Evolutionary conservation across 1,140 invertebrate genomes (phyloP).

Genomic region (Globodera ellingtonae): DNA sequence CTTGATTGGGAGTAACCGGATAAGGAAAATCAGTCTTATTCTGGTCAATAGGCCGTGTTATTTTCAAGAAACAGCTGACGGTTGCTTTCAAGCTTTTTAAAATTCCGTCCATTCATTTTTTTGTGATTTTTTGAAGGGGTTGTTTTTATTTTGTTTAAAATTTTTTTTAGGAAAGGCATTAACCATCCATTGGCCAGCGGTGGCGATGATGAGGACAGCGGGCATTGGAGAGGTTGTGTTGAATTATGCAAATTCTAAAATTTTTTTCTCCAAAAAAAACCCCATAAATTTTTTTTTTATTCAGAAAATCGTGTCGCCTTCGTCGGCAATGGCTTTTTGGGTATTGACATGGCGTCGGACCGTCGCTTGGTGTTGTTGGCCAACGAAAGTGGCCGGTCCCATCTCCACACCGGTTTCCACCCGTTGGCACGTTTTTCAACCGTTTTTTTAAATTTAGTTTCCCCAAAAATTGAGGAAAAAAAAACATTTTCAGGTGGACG

Average conservation of each 20-base stretch:
- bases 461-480: no score
- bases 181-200: slow-evolving; percentile 8
- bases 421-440: neutral
- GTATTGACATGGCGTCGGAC: slow-evolving; percentile 32
- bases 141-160: neutral
- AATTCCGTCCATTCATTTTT: neutral
- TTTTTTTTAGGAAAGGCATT: neutral
- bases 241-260: neutral
- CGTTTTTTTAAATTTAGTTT: neutral
- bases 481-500: slow-evolving; percentile 23
- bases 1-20: no score
- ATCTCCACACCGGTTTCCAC: neutral
- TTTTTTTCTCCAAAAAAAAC: no score
- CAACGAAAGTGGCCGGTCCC: slow-evolving; percentile 3
- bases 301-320: slow-evolving; percentile 29
- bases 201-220: neutral
- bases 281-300: neutral
- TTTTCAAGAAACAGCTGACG: neutral
- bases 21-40: neutral
- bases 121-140: neutral
- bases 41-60: neutral
- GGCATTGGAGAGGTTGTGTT: neutral
- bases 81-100: no score
- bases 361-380: neutral
- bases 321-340: slow-evolving; percentile 46